Evolutionary conservation across 2,113 vertebrate species (phyloP), one percentile per base, ranked within the genome.

Genomic region (Hylia prasina): DNA sequence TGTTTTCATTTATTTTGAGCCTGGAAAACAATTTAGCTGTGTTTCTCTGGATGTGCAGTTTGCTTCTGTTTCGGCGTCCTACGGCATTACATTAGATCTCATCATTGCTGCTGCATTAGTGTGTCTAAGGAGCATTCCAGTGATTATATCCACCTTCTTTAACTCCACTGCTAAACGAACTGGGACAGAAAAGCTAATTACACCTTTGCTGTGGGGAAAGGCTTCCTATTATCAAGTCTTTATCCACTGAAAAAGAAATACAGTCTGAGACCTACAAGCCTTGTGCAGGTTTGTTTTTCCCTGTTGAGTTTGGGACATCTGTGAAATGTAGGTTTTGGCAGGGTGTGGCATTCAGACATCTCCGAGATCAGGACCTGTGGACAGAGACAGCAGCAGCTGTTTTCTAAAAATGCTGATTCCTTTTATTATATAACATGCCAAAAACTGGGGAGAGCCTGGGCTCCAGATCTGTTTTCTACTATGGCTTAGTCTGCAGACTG

Each of bases 1-100:
- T 88, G 19, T 79, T 96, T 90, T 93, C 93, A 93, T 95, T 96
- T 96, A 44, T 96, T 96, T 87, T 82, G 81, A 95, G 40, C 47
- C 40, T 87, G 23, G 27, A 88, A 97, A 96, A 81, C 58, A 94
- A 65, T 96, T 96, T 65, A 96, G 44, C 63, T 45, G 58, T 78
- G 31, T 95, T 95, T 76, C 58, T 87, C 70, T 91, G 82, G 79
- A 71, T 92, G 75, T 73, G 30, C 50, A 63, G 72, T 94, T 94
- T 92, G 42, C 44, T 93, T 95, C 86, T 63, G 31, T 94, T 92
- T 77, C 0, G 2, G 47, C 71, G 63, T 82, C 61, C 61, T 68
- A 24, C 27, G 18, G 42, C 58, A 54, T 81, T 57, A 31, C 53
- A 30, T 83, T 87, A 80, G 87, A 95, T 86, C 37, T 96, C 89